Evolutionary conservation across 1,140 invertebrate species (phyloP).

Genomic region (Drosophila arizonae): DNA sequence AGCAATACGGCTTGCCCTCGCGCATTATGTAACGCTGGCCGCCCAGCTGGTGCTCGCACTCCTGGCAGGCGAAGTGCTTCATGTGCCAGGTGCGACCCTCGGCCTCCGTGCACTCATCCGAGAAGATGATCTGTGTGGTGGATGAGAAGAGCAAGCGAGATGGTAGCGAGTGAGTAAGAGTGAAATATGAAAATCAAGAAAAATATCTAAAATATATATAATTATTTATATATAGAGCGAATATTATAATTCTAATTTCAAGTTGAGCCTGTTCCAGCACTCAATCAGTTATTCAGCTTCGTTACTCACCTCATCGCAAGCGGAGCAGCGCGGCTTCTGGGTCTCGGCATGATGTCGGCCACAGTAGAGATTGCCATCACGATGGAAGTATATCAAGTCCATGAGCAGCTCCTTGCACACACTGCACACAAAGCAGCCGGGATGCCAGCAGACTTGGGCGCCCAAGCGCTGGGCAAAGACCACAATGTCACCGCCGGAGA

Average conservation of each 20-base stretch:
- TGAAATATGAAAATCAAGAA: neutral
- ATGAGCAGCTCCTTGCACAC: slow-evolving; percentile 97
- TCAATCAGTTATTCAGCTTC: neutral
- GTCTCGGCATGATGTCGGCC: slow-evolving; percentile 98
- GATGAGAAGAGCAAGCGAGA: slow-evolving; percentile 3
- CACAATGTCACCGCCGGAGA: slow-evolving; percentile 93
- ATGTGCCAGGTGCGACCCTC: slow-evolving; percentile 99
- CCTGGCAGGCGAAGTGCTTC: slow-evolving; percentile 98
- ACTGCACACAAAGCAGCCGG: slow-evolving; percentile 95
- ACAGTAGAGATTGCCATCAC: slow-evolving; percentile 94
- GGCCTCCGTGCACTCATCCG: slow-evolving; percentile 99
- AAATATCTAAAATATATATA: no score
- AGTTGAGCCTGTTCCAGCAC: no score
- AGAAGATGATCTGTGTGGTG: slow-evolving; percentile 93
- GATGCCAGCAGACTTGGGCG: slow-evolving; percentile 93
- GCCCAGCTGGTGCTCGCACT: slow-evolving; percentile 96
- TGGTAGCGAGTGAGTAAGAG: neutral
- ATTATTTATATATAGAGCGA: no score
- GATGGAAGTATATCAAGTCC: slow-evolving; percentile 98
- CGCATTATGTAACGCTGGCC: slow-evolving; percentile 99
- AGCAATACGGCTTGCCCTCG: slow-evolving; percentile 95
- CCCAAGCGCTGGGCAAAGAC: slow-evolving; percentile 94
- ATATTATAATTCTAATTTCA: neutral
- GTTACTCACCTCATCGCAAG: slow-evolving; percentile 95
- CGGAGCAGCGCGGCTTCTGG: slow-evolving; percentile 96